Percentiles rank a stretch among this genome's conserved stretches.
Evolutionary conservation across 2,888 invertebrate genomes (phyloP).

Genomic region (Tetrapedia diversipes): DNA sequence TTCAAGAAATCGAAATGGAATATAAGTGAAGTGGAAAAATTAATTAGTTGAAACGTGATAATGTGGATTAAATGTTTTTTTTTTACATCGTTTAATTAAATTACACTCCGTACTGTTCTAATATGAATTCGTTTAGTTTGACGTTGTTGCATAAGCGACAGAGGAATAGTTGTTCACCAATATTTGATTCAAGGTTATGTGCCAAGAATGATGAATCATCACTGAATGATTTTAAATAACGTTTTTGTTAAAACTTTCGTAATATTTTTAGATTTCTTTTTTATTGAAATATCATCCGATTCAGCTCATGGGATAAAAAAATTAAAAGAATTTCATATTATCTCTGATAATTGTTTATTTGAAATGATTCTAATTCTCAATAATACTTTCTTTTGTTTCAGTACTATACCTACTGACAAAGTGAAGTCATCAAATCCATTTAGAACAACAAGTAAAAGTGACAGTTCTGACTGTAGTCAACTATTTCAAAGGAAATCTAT

Average conservation of each 20-base stretch:
- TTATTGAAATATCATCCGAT: not conserved
- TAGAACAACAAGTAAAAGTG: conserved; percentile 65
- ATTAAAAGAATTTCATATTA: not conserved
- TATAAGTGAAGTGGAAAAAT: conserved; percentile 6
- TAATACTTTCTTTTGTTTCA: conserved; percentile 56
- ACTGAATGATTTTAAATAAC: not conserved
- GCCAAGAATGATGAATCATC: conserved; percentile 43
- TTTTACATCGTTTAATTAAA: not conserved
- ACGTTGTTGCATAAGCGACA: conserved; percentile 20
- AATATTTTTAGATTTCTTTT: not conserved
- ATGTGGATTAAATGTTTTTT: not conserved
- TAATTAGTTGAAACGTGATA: not conserved
- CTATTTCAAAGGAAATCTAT: conserved; percentile 72
- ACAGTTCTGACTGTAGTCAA: conserved; percentile 70
- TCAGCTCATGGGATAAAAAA: not conserved
- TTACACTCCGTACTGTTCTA: not conserved
- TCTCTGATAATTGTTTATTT: not conserved
- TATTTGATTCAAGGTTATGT: conserved; percentile 37
- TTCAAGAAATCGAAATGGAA: not conserved
- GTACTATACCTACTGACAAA: conserved; percentile 67
- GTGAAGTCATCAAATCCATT: conserved; percentile 73
- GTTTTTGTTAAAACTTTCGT: not conserved
- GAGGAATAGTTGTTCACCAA: conserved; percentile 23
- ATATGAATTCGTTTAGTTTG: conserved; percentile 1
- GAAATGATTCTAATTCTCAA: conserved; percentile 1